Conservation (phyloP, 2,888 invertebrate genomes). For the Limnephilus marmoratus region DNA sequence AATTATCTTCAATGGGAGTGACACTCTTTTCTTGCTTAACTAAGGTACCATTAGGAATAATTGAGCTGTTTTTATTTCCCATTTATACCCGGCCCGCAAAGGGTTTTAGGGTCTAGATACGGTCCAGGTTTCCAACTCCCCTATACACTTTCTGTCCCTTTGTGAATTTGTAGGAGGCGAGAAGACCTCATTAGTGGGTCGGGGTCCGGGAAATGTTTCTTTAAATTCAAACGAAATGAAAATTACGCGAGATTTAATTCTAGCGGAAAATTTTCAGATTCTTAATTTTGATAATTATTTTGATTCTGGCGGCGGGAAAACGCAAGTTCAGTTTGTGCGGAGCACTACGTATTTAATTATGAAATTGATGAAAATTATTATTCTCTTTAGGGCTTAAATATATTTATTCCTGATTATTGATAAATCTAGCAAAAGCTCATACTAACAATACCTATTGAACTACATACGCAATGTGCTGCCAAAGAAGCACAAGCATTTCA, state of each 20-base stretch:
- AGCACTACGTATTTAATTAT: neutral
- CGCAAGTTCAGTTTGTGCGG: conserved; percentile 41
- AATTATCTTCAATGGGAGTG: neutral
- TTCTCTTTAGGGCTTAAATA: too few species aligned
- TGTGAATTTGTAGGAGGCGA: conserved; percentile 26
- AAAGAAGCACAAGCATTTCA: neutral
- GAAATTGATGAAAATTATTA: neutral
- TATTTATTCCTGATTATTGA: too few species aligned
- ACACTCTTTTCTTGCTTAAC: neutral
- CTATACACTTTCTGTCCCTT: conserved; percentile 30
- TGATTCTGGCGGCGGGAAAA: conserved; percentile 64
- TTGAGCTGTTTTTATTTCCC: conserved; percentile 2
- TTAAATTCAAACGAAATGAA: conserved; percentile 61
- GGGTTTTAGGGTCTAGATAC: conserved; percentile 34
- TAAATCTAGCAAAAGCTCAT: too few species aligned
- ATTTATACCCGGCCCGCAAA: conserved; percentile 14
- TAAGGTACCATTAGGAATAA: conserved; percentile 16
- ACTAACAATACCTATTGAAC: too few species aligned
- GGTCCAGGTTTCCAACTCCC: neutral
- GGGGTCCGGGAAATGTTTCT: conserved; percentile 48
- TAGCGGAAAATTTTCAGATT: conserved; percentile 63
- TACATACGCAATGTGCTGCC: too few species aligned
- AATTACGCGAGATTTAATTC: conserved; percentile 43
- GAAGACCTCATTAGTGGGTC: conserved; percentile 48
- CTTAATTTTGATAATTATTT: conserved; percentile 55